Conservation (phyloP, 2,888 invertebrate genomes). For the Abscondita cerata region DNA sequence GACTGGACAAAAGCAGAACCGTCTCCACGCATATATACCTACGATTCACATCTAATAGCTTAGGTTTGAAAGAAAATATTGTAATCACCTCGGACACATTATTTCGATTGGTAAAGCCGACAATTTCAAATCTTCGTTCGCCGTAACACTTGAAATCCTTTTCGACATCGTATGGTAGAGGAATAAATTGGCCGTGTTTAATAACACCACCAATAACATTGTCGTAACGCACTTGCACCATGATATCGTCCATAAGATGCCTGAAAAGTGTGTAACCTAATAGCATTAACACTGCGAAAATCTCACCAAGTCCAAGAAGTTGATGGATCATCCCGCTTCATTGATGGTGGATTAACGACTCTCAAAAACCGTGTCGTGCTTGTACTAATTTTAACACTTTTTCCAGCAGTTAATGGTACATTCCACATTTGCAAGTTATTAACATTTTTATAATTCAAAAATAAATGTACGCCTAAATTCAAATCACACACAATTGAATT, state of each 20-base stretch:
- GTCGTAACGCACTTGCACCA: constrained; percentile 4
- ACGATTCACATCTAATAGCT: background rate
- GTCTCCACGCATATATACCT: constrained; percentile 15
- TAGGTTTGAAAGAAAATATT: background rate
- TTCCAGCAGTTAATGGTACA: constrained; percentile 24
- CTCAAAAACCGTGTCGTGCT: constrained; percentile 14
- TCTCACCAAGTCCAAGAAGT: constrained; percentile 15
- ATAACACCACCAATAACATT: constrained; percentile 27
- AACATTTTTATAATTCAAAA: constrained; percentile 11
- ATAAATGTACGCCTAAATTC: constrained; percentile 21
- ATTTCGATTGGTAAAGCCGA: constrained; percentile 15
- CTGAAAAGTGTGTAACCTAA: no score
- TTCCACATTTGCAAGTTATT: constrained; percentile 22
- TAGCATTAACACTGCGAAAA: no score
- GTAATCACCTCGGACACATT: constrained; percentile 21
- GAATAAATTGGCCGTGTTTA: constrained; percentile 17
- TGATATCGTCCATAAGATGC: constrained; percentile 17
- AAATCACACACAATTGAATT: constrained; percentile 19
- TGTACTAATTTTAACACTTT: background rate
- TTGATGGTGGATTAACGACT: background rate
- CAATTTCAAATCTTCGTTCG: constrained; percentile 23
- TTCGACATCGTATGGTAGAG: constrained; percentile 20
- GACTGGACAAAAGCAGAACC: constrained; percentile 12
- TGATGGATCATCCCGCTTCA: no score
- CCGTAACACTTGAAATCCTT: constrained; percentile 19